Base-by-base conservation (phyloP, 2,113 vertebrate species). In the Felis chaus region DNA sequence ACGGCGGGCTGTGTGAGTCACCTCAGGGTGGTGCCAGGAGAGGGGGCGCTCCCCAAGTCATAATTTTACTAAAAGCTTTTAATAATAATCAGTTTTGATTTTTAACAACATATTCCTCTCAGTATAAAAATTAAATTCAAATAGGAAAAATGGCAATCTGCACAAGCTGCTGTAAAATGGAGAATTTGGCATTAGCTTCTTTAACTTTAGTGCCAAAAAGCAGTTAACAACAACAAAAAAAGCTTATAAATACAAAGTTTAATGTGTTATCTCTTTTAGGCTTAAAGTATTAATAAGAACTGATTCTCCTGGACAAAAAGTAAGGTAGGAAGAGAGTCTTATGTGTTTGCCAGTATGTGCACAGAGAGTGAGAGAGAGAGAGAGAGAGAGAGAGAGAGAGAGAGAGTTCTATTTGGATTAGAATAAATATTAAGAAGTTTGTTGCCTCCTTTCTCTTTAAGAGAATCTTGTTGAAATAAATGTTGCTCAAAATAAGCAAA, bases 81-180 rank as follows among this genome's bases (percentile, higher is more conserved):
- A 97, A 98, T 97, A 98, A 91, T 98, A 96, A 98, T 98, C 97
- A 97, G 45, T 93, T 98, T 61, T 93, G 61, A 89, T 84, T 94
- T 98, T 97, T 96, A 98, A 98, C 63, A 97, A 94, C 82, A 97
- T 73, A 95, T 91, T 92, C 91, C 80, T 87, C 81, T 4, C 98
- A 98, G 95, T 89, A 95, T 96, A 91, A 98, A 98, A 98, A 83
- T 97, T 98, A 96, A 98, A 91, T 74, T 97, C 95, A 98, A 97
- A 95, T 97, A 97, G 95, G 91, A 94, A 96, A 97, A 98, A 88
- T 97, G 96, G 87, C 80, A 97, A 87, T 97, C 90, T 98, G 86
- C 80, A 96, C 91, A 98, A 83, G 57, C 93, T 97, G 91, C 65
- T 91, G 97, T 95, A 98, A 97, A 97, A 78, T 21, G 36, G 76